Conservation (phyloP, 2,888 invertebrate genomes). For the Trachelus stipa region DNA sequence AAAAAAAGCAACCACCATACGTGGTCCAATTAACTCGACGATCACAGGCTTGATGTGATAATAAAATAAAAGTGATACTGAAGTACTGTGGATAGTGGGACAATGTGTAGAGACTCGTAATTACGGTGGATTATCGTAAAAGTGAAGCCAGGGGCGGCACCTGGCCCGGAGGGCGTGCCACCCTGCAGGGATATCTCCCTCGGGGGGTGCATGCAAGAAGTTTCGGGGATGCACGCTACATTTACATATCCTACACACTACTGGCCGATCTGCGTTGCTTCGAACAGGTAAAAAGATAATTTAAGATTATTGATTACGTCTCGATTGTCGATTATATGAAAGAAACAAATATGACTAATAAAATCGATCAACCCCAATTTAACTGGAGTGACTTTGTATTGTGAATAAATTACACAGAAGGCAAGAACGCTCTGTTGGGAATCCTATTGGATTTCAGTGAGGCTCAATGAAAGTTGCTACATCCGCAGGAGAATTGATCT, state of each 20-base stretch:
- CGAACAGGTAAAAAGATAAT: conserved; percentile 71
- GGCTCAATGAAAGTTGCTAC: no score
- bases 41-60: neutral
- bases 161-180: conserved; percentile 62
- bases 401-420: neutral
- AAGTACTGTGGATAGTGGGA: neutral
- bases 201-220: conserved; percentile 53
- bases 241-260: conserved; percentile 75
- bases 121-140: conserved; percentile 57
- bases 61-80: neutral
- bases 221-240: conserved; percentile 74
- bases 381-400: neutral
- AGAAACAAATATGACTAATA: neutral
- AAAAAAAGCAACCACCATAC: neutral
- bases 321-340: neutral
- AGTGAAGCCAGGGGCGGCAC: conserved; percentile 57
- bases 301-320: neutral
- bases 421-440: neutral
- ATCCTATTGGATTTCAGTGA: neutral
- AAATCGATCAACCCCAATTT: neutral
- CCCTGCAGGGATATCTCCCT: conserved; percentile 62
- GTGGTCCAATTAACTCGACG: neutral
- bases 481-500: no score
- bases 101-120: conserved; percentile 32
- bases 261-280: conserved; percentile 74